These are phyloP conservation scores for Lepidurus apus DNA, from an alignment of 1,140 invertebrate genomes.

Conservation along the genomic window DNA sequence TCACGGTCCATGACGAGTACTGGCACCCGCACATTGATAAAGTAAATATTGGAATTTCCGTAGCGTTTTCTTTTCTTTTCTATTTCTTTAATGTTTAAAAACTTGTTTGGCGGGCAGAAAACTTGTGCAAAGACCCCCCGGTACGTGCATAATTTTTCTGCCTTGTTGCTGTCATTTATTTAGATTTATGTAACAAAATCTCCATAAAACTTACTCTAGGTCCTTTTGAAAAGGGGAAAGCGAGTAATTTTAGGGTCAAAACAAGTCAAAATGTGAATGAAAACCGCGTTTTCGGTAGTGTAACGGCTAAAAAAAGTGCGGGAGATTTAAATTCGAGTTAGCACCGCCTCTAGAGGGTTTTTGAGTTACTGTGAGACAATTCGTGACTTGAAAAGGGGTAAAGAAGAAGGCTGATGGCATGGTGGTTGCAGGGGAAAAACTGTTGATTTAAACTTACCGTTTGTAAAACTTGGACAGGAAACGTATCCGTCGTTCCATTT, in stretches of 20 bases:
- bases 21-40: slow-evolving; percentile 84
- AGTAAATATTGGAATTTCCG: slow-evolving; percentile 47
- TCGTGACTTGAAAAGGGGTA: too few species aligned
- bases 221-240: neutral
- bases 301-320: neutral
- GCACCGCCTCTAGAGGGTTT: neutral
- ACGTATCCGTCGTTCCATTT: slow-evolving; percentile 80
- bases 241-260: neutral
- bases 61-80: slow-evolving; percentile 25
- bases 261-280: neutral
- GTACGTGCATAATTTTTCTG: too few species aligned
- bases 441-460: neutral
- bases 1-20: slow-evolving; percentile 75
- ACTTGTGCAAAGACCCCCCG: too few species aligned
- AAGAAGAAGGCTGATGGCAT: neutral
- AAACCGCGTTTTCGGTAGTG: neutral
- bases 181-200: too few species aligned
- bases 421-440: neutral
- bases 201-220: too few species aligned
- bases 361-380: too few species aligned
- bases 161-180: too few species aligned
- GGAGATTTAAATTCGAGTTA: neutral
- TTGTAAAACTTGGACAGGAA: slow-evolving; percentile 50
- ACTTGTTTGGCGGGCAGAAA: neutral
- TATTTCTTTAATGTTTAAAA: slow-evolving; percentile 31